Base-by-base conservation (phyloP, 2,113 vertebrate genomes). In the Ailuropoda melanoleuca region DNA sequence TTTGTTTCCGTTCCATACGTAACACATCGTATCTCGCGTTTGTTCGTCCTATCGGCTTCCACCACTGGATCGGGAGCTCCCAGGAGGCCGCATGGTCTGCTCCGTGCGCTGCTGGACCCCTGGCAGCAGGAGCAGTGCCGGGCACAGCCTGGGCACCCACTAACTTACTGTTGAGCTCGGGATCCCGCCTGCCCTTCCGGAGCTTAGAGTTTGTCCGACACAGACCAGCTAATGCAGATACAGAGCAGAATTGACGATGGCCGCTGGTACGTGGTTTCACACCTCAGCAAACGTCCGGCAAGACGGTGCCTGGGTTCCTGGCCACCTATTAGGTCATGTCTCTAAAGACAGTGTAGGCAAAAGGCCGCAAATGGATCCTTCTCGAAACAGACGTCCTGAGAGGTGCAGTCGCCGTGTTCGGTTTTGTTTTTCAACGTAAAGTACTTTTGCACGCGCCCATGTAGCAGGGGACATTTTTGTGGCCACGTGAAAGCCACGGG, bases 101-200 rank as follows among this genome's bases (percentile, higher is more conserved):
- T 31, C 17, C 15, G 0, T 9, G 17, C 37, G 0, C 4, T 9
- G 6, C 46, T 19, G 7, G 31, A 4, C 10, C 24, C 31, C n/a
- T 43, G 3, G 58, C n/a, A 43, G 0, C 39, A n/a, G 7, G 18
- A 37, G 48, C 29, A 5, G 26, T 4, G 0, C 34, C 3, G 70
- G 15, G 37, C 37, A 6, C 3, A 31, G 58, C 6, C 0, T 14
- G 3, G 37, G 23, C 37, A 39, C 58, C 31, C 23, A 3, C 0
- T 48, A n/a, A 64, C 8, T 55, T 39, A 18, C 4, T 70, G n/a
- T 55, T 46, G 17, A 56, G 23, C 55, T 66, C 26, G n/a, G 31
- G 58, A 6, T 56, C 72, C 7, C 1, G n/a, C 53, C 62, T 55
- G 55, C 4, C 75, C 60, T 64, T 48, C 7, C 37, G 17, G 75